A percentile compares a stretch with the other conserved stretches of the same genome.
Conservation (phyloP, 2,888 invertebrate species). For the Nomada goodeniana region DNA sequence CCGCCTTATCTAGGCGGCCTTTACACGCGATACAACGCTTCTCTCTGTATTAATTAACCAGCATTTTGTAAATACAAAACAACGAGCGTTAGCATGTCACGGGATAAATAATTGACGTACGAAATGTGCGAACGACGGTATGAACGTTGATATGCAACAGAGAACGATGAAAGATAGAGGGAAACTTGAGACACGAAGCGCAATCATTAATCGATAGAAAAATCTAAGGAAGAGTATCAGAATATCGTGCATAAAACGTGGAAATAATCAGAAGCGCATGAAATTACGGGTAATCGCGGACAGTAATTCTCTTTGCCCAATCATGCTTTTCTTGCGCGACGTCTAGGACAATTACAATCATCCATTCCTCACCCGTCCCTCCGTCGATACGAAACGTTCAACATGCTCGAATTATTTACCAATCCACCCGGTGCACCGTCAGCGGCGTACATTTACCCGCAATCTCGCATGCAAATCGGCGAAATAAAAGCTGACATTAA, state of each 20-base stretch:
- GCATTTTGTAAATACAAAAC: too few relatives aligned
- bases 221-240: too few relatives aligned
- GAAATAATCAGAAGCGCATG: too few relatives aligned
- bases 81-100: too few relatives aligned
- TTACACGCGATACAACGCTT: not conserved
- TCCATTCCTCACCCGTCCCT: not conserved
- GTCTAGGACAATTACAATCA: not conserved
- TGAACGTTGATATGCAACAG: too few relatives aligned
- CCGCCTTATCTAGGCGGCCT: not conserved
- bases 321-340: not conserved
- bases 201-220: too few relatives aligned
- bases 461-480: constrained; percentile 47
- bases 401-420: constrained; percentile 30
- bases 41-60: not conserved
- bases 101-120: too few relatives aligned
- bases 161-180: too few relatives aligned
- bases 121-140: not conserved
- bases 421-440: not conserved
- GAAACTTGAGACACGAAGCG: too few relatives aligned
- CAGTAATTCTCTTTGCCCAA: not conserved
- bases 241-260: too few relatives aligned
- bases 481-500: constrained; percentile 39
- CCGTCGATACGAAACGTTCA: constrained; percentile 13
- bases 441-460: constrained; percentile 1
- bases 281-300: too few relatives aligned